These are phyloP conservation scores for Leptinotarsa texana DNA, from an alignment of 1,140 invertebrate species.

Conservation along the genomic window DNA sequence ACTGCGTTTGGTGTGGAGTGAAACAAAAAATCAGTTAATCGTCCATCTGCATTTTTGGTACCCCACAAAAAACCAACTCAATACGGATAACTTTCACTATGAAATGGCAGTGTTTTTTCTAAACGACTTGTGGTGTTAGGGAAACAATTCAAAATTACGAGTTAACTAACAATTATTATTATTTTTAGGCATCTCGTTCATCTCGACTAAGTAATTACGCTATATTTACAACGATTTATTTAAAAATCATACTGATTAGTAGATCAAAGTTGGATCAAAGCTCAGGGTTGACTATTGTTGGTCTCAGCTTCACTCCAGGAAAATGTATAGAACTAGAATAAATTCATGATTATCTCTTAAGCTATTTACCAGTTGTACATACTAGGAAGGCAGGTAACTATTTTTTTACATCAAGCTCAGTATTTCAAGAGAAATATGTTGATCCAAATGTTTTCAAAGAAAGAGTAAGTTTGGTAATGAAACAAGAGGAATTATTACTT, in stretches of 20 bases:
- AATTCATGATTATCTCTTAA: background rate
- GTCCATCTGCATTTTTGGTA: no score
- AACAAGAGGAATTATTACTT: no score
- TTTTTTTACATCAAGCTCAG: background rate
- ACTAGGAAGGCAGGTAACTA: conserved; percentile 4
- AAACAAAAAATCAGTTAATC: no score
- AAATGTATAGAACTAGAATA: background rate
- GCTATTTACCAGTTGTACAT: background rate
- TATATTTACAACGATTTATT: background rate
- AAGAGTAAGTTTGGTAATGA: no score
- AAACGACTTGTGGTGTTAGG: conserved; percentile 14
- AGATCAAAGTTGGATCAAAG: no score
- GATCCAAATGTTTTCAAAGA: no score
- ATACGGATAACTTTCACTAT: background rate
- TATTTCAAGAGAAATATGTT: background rate
- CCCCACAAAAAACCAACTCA: background rate
- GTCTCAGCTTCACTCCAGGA: no score
- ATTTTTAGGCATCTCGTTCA: background rate
- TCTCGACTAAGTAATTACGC: background rate
- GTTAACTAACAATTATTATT: background rate
- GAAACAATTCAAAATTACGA: background rate
- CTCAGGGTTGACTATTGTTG: no score
- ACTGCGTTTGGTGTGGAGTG: no score
- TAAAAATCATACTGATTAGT: background rate
- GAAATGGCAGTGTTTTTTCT: conserved; percentile 37